These are phyloP conservation scores for Cydia pomonella DNA, from an alignment of 1,140 invertebrate species.

Conservation along the genomic window DNA sequence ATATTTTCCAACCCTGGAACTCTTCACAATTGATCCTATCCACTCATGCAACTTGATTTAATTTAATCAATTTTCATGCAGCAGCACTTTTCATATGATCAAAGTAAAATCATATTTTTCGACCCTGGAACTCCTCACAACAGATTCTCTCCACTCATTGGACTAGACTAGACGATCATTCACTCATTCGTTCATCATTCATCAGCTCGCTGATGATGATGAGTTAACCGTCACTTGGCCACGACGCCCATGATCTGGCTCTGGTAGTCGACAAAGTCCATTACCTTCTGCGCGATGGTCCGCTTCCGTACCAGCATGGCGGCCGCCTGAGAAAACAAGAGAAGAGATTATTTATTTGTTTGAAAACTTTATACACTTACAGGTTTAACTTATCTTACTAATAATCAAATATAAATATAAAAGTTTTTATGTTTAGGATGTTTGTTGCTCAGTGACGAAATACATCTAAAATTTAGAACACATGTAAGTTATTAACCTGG, in stretches of 20 bases:
- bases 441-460: no score
- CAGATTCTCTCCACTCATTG: not conserved
- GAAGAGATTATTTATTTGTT: not conserved
- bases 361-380: not conserved
- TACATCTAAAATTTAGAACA: no score
- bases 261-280: constrained; percentile 52
- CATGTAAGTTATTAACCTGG: no score
- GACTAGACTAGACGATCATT: not conserved
- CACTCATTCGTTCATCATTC: constrained; percentile 30
- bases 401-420: no score
- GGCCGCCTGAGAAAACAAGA: constrained; percentile 49
- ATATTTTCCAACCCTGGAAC: no score
- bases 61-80: no score
- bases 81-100: no score
- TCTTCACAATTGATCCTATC: no score
- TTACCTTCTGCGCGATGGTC: constrained; percentile 47
- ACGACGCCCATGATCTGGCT: constrained; percentile 58
- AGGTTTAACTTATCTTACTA: no score
- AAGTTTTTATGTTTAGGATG: no score
- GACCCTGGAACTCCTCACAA: not conserved
- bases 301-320: constrained; percentile 54
- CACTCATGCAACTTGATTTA: no score
- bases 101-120: not conserved
- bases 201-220: constrained; percentile 27
- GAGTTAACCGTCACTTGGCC: constrained; percentile 54